Base-by-base conservation (phyloP, 2,797 vertebrate genomes). In the Tarsius wallacei region DNA sequence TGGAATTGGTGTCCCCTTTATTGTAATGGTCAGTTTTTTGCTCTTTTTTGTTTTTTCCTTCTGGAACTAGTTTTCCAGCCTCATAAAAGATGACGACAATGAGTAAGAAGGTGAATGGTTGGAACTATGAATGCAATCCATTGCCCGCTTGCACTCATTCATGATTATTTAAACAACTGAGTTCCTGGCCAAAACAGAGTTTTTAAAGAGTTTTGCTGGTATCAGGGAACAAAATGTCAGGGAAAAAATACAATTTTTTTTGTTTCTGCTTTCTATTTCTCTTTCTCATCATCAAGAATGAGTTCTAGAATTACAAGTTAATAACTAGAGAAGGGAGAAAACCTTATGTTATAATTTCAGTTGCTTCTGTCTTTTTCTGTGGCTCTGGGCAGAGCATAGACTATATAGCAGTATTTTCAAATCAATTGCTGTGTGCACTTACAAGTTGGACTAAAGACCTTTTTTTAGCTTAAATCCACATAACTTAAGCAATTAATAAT, bases 161-260 rank as follows among this genome's bases (percentile, higher is more conserved):
- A 82, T 95, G 91, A 93, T 95, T 96, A 92, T 93, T 95, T 96
- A 87, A 94, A 92, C 13, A 53, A 51, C 3, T 83, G 33, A 73
- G 33, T 94, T 93, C 55, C 61, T 87, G 81, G n/a, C 13, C 36
- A 93, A 87, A 87, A 11, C 57, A 31, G 9, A 95, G 19, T 59
- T 36, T 74, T 97, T 14, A 49, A n/a, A 85, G 31, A 71, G 9
- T 71, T 92, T 71, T 88, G 68, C 22, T 66, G 22, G 15, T 87
- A 59, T 96, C 21, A 59, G 31, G 73, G 26, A 49, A 61, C 4
- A 70, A 68, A 88, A 36, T 36, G 33, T 6, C 71, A 84, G 31
- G 42, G 19, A 2, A 17, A 55, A 70, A 81, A 21, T 21, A 22
- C 7, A 42, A 78, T 11, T 57, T 83, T 71, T 86, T 57, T 63